Evolutionary conservation across 1,140 invertebrate species (phyloP).

Genomic region (Calephelis virginiensis): DNA sequence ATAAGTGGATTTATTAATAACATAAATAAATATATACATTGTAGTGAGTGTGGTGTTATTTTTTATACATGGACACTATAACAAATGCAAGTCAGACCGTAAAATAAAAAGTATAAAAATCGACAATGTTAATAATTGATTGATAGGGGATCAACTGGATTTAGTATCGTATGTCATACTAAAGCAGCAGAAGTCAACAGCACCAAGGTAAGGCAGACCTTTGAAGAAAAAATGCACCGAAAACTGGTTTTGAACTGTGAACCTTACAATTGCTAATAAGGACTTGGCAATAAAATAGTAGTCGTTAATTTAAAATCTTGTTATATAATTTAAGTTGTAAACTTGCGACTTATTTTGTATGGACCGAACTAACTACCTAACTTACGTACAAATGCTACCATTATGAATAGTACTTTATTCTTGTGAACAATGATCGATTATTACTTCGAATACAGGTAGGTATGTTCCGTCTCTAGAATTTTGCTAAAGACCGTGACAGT

Average conservation of each 20-base stretch:
- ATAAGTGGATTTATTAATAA: constrained; percentile 34
- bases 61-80: constrained; percentile 13
- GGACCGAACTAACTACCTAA: no score
- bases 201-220: constrained; percentile 29
- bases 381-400: no score
- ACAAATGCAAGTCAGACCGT: neutral
- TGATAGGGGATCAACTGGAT: constrained; percentile 3
- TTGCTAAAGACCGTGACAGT: no score
- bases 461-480: no score
- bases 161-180: constrained; percentile 19
- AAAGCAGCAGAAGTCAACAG: neutral
- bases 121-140: neutral
- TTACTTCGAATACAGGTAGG: no score
- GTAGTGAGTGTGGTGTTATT: constrained; percentile 14
- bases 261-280: constrained; percentile 14
- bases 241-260: constrained; percentile 25
- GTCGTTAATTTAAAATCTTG: neutral
- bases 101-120: no score
- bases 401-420: no score
- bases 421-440: no score
- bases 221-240: constrained; percentile 23
- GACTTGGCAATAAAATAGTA: neutral
- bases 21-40: neutral
- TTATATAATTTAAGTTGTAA: no score
- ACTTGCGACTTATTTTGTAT: no score